Conservation (phyloP, 92 coral and sea anemone species). For the Epizoanthus fatuus region DNA sequence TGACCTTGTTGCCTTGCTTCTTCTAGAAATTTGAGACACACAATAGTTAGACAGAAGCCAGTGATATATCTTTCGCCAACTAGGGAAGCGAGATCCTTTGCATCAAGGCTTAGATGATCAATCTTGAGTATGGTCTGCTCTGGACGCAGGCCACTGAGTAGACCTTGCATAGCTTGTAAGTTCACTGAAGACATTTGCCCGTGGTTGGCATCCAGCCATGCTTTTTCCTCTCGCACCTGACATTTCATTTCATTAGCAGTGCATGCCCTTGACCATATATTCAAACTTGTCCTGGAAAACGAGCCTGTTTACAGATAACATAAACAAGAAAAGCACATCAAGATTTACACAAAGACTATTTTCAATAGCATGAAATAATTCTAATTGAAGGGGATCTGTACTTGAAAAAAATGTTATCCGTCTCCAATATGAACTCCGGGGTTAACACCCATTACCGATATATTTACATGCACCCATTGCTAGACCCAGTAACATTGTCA, state of each 20-base stretch:
- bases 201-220: constrained; percentile 14
- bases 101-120: constrained; percentile 10
- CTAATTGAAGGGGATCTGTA: too few species aligned
- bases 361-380: too few species aligned
- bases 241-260: not conserved
- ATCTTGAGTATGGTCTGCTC: constrained; percentile 7
- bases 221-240: not conserved
- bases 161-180: not conserved
- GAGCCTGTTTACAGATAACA: constrained; percentile 1
- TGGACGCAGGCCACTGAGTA: constrained; percentile 12
- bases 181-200: not conserved
- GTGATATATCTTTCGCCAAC: constrained; percentile 35
- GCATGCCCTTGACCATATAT: constrained; percentile 3
- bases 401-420: too few species aligned
- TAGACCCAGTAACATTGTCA: too few species aligned
- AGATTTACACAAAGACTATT: too few species aligned
- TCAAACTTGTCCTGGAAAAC: not conserved
- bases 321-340: too few species aligned
- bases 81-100: not conserved
- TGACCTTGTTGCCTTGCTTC: not conserved
- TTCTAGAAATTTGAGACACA: constrained; percentile 14
- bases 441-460: too few species aligned
- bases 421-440: too few species aligned
- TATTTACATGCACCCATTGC: too few species aligned
- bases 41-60: constrained; percentile 21